Evolutionary conservation across 2,797 vertebrate genomes (phyloP), one percentile per base, ranked within the genome.

Genomic region (Cyclopterus lumpus): DNA sequence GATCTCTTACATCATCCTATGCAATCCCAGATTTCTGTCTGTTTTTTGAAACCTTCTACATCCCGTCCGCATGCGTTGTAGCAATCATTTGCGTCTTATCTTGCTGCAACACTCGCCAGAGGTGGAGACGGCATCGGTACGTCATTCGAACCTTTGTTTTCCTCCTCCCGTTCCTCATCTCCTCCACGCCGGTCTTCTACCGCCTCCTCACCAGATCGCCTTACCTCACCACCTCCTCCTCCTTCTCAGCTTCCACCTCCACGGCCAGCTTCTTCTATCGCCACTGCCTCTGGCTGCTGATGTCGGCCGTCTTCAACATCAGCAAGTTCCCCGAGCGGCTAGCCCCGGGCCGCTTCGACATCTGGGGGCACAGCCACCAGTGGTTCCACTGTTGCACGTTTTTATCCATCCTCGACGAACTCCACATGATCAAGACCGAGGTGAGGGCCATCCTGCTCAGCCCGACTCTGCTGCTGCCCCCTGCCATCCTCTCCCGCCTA

Each of bases 351-450:
- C 76, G 88, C 18, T 96, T 96, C 0, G 95, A 96, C 82, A 94
- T 96, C 84, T 95, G 94, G 94, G 95, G 94, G 15, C 95, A 96
- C 92, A 95, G 96, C 78, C 95, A 95, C 88, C 95, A 96, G 78
- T 95, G 95, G 95, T 95, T 96, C 90, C 91, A 93, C 86, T 95
- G 95, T 86, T 96, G 94, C 91, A 95, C 95, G 0, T 96, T 96
- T 62, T 57, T 96, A 38, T 95, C 95, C 67, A 96, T 96, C 88
- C 87, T 96, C 1, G 95, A 96, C 0, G 95, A 96, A 46, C 92
- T 96, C 4, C 92, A 93, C 66, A 95, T 96, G 95, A 95, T 96
- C 84, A 93, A 93, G 73, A 90, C 88, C 0, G 95, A 96, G 85
- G 85, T 95, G 28, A 91, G 71, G 66, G 94, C 91, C 22, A 80